Conservation (phyloP, 2,888 invertebrate species). For the Leptodirus hochenwartii region DNA sequence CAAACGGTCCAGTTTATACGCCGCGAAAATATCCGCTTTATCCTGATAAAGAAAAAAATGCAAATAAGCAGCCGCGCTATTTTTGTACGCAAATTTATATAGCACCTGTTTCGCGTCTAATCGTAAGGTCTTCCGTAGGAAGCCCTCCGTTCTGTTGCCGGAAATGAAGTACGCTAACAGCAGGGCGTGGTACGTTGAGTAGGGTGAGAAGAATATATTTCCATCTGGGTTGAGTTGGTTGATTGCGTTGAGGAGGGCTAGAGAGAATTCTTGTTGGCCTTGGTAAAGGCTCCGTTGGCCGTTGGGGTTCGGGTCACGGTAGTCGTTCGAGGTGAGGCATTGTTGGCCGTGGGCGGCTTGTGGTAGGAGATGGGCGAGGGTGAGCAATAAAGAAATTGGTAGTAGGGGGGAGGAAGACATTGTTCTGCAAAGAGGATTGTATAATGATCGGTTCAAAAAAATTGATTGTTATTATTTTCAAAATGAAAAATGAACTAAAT, state of each 20-base stretch:
- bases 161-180: constrained; percentile 63
- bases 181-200: constrained; percentile 67
- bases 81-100: constrained; percentile 7
- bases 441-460: too few species aligned
- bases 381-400: too few species aligned
- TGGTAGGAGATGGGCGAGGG: too few species aligned
- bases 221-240: constrained; percentile 43
- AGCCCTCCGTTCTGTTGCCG: constrained; percentile 47
- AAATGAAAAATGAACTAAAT: too few species aligned
- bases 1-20: constrained; percentile 54
- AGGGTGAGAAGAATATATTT: constrained; percentile 77
- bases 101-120: constrained; percentile 37
- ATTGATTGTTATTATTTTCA: too few species aligned
- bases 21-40: constrained; percentile 54
- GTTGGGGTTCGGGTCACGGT: constrained; percentile 17
- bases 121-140: constrained; percentile 40
- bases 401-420: too few species aligned
- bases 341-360: constrained; percentile 13
- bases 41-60: constrained; percentile 25
- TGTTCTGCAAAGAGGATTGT: too few species aligned
- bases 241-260: constrained; percentile 48
- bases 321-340: constrained; percentile 31
- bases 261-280: constrained; percentile 48
- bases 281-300: constrained; percentile 30
- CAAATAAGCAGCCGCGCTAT: background rate